Conservation (phyloP, 2,888 invertebrate genomes). For the Apamea crenata region DNA sequence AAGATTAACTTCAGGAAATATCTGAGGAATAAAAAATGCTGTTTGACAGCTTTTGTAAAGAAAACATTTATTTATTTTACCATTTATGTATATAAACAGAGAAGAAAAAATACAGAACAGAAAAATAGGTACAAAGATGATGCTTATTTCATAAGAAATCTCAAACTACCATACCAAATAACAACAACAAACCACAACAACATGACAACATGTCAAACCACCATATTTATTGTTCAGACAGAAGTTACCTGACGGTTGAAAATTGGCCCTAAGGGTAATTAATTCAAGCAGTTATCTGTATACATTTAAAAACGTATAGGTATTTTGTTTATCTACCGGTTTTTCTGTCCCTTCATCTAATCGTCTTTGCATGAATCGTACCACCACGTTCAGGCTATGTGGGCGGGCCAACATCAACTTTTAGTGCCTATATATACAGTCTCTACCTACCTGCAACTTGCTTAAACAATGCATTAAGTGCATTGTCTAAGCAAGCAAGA, state of each 20-base stretch:
- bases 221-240: neutral
- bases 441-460: slow-evolving; percentile 32
- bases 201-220: neutral
- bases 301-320: neutral
- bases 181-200: no score
- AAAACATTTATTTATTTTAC: no score
- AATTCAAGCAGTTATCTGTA: neutral
- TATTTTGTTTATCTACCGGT: neutral
- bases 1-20: no score
- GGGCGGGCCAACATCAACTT: slow-evolving; percentile 26
- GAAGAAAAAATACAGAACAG: no score
- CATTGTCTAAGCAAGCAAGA: neutral
- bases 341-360: neutral
- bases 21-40: neutral
- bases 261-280: neutral
- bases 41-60: neutral
- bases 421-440: slow-evolving; percentile 13
- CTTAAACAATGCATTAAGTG: slow-evolving; percentile 47
- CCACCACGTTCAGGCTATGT: slow-evolving; percentile 5
- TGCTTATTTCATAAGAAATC: no score
- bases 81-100: no score
- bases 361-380: neutral
- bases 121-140: no score
- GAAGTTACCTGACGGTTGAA: neutral
- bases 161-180: no score